Base-by-base conservation (phyloP, 2,888 invertebrate species). In the Aphodius granarius region DNA sequence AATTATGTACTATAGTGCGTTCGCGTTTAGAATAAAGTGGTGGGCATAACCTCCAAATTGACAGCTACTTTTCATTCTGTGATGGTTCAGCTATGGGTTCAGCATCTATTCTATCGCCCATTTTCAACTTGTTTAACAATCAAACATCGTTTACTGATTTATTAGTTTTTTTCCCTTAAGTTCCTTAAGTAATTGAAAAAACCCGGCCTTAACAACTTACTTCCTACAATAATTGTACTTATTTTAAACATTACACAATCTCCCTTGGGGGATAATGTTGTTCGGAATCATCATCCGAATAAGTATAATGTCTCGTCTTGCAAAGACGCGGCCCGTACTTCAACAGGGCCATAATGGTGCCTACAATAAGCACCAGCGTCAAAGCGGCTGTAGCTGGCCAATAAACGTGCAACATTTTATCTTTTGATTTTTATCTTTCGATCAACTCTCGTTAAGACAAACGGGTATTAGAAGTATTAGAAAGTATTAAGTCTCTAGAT, bases 371-470 rank as follows among this genome's bases (percentile, higher is more conserved):
- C 82, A 95, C 91, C 79, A 96, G 87, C 9, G 94, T 91, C 23
- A 96, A 84, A 21, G 92, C 90, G 16, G 94, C 93, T 23, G 93
- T 89, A 0, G 94, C 94, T 0, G 96, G 96, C 90, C 94, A 96
- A 79, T 94, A 90, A 77, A 95, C 88, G 79, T 95, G 91, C 81
- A 95, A 90, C 81, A 84, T 85, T 80, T 80, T 85, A 70, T 68
- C 72, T 16, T 21, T 75, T 79, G 9, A 64, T 72, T 23, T 23
- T 23, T 20, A 75, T 76, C n/a, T 22, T 5, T 20, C 15, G 19
- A 72, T 20, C 18, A 66, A 21, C 21, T 68, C 15, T 5, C 0
- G 21, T 66, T 66, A 66, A 66, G 15, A 66, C 19, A 1, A 19
- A 65, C 9, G n/a, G 9, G n/a, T 13, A 9, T 13, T 20, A 71